Conservation (phyloP, 2,888 invertebrate species). For the Thecocarcelia acutangulata region DNA sequence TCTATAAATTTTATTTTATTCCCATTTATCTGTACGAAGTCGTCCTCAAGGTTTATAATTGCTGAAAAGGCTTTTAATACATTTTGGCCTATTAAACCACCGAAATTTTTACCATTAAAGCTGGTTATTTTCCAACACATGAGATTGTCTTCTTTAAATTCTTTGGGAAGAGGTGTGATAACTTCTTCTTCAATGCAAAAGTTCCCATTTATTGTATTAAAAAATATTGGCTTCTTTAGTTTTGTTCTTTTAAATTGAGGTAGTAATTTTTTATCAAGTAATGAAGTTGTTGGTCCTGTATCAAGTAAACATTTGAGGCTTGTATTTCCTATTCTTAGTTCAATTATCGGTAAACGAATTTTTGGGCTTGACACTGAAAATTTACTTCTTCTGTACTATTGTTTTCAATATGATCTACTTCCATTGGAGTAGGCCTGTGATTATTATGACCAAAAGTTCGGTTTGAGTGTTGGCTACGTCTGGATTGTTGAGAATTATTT, state of each 20-base stretch:
- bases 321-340: conserved; percentile 57
- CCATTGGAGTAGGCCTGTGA: conserved; percentile 54
- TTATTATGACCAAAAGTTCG: conserved; percentile 27
- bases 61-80: too few relatives aligned
- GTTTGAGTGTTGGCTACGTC: conserved; percentile 27
- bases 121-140: too few relatives aligned
- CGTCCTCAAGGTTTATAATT: too few relatives aligned
- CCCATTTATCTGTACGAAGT: too few relatives aligned
- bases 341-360: conserved; percentile 60
- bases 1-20: too few relatives aligned
- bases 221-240: conserved; percentile 44
- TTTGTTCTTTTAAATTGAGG: conserved; percentile 52
- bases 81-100: too few relatives aligned
- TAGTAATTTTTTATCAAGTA: conserved; percentile 54
- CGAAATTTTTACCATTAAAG: too few relatives aligned
- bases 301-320: conserved; percentile 54
- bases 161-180: too few relatives aligned
- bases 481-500: conserved; percentile 37
- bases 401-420: conserved; percentile 53
- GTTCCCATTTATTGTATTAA: neutral
- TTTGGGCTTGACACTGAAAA: conserved; percentile 61
- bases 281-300: conserved; percentile 59
- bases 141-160: too few relatives aligned
- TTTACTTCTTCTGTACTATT: conserved; percentile 50
- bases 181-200: too few relatives aligned